These are phyloP conservation scores for Telmatochromis brichardi DNA, from an alignment of 2,113 vertebrate species.

Conservation along the genomic window DNA sequence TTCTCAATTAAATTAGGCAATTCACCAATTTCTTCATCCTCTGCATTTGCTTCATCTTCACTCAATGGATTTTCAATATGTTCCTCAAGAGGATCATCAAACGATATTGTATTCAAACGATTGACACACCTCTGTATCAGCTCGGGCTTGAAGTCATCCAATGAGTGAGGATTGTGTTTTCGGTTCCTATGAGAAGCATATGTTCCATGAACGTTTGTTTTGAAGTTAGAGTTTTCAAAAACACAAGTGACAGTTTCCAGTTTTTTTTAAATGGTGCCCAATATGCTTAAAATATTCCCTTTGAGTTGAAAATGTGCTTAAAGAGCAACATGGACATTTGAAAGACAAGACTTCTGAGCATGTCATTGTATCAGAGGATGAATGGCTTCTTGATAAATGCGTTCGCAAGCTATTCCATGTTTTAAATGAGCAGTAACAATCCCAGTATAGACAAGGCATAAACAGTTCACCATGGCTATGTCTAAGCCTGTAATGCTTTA, in stretches of 20 bases:
- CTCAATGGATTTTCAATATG: fast-evolving
- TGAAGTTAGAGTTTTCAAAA: slow-evolving; percentile 13
- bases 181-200: background rate
- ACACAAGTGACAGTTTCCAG: background rate
- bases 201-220: background rate
- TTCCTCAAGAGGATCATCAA: background rate
- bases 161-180: background rate
- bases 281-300: background rate
- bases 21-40: background rate
- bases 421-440: background rate
- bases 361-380: too few species aligned
- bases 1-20: background rate
- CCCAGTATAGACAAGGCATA: background rate
- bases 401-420: fast-evolving
- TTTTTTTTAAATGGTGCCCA: slow-evolving; percentile 15
- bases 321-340: background rate
- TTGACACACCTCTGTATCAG: too few species aligned
- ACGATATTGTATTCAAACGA: too few species aligned
- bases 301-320: background rate
- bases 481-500: too few species aligned
- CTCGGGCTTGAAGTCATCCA: background rate
- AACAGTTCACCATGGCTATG: too few species aligned
- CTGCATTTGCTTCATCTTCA: fast-evolving
- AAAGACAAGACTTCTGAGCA: fast-evolving
- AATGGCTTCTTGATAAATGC: too few species aligned